Percentiles rank a stretch among this genome's conserved stretches.
Conservation (phyloP, 2,888 invertebrate species). For the Athalia cordata region DNA sequence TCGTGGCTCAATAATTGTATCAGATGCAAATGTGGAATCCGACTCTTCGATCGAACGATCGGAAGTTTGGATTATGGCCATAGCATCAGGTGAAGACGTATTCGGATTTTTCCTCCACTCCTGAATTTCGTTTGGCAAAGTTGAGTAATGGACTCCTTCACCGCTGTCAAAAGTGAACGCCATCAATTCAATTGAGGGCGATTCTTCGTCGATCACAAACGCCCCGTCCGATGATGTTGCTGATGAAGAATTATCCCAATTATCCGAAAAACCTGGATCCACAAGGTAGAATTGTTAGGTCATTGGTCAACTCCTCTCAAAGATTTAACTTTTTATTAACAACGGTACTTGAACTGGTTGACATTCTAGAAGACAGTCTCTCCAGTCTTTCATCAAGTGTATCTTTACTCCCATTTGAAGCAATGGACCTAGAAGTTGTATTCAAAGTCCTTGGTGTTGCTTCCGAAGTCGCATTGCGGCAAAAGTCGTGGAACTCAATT, state of each 20-base stretch:
- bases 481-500: neutral
- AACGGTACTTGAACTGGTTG: neutral
- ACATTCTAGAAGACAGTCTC: conserved; percentile 3
- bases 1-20: neutral
- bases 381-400: neutral
- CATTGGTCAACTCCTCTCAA: neutral
- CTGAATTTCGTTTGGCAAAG: neutral
- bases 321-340: neutral
- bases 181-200: conserved; percentile 34
- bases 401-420: neutral
- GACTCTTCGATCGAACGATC: neutral
- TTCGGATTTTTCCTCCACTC: neutral
- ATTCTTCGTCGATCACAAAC: conserved; percentile 6
- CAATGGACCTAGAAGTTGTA: neutral
- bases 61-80: neutral
- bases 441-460: neutral
- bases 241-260: conserved; percentile 13
- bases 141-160: neutral
- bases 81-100: neutral
- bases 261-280: conserved; percentile 15
- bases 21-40: neutral
- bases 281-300: neutral
- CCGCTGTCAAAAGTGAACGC: conserved; percentile 19
- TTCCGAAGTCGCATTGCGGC: neutral
- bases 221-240: conserved; percentile 1